Evolutionary conservation across 2,888 invertebrate genomes (phyloP), one percentile per base, ranked within the genome.

Genomic region (Lasioglossum zephyrum): DNA sequence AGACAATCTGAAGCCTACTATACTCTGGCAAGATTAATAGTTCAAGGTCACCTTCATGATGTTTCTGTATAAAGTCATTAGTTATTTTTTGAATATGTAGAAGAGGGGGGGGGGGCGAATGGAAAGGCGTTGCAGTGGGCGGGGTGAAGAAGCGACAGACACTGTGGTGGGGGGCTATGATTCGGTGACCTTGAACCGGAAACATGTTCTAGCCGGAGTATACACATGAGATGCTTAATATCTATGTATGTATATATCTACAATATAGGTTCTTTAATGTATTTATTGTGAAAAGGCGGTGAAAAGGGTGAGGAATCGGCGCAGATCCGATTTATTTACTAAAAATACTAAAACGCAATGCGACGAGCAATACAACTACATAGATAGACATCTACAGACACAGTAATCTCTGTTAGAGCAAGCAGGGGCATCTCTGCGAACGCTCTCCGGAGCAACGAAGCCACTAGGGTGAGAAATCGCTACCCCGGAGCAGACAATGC

Each of bases 241-340:
- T n/a, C 53, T 53, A 53, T 53, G 53, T n/a, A 53, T 36, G 36
- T 36, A 36, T 36, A 36, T 53, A 22, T 26, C 39, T 26, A 63
- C 22, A 0, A 16, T 49, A n/a, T 13, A 36, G 69, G 69, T 53
- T 47, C 63, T 31, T 69, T 18, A 13, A 60, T 39, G 70, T 26
- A 60, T 49, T 53, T 44, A 75, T n/a, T 60, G 44, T 53, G 49
- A 53, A 53, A 53, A 53, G 53, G 13, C 26, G 49, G 70, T 16
- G 70, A 74, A 53, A 84, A 53, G 57, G 66, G 76, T 66, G 73
- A 79, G 79, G 76, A 79, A 85, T 79, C 79, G 73, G 69, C 66
- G 76, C 44, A 70, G 44, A 60, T 80, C 47, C 36, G 60, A 80
- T 85, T 85, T 80, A 80, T 85, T 85, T 74, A 77, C 80, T 79